phyloP scores from a whole-genome alignment of 2,113 vertebrate genomes.

The Todiramphus chloris region DNA sequence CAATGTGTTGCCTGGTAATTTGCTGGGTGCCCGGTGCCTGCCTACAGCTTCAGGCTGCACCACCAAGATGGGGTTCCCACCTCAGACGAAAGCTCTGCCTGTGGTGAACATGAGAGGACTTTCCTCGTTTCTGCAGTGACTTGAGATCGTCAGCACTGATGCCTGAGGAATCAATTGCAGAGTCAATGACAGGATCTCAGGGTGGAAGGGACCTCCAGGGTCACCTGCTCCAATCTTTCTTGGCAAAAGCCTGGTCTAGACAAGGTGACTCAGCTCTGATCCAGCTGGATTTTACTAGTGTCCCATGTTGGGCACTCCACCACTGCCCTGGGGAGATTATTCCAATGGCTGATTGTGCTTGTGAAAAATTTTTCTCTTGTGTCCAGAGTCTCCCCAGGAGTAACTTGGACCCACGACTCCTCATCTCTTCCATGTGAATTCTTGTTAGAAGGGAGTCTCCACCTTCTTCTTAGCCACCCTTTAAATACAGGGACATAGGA shows the following conservation, averaged over 20 bases:
- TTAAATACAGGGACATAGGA: neutral
- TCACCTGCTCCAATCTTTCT: too few species aligned
- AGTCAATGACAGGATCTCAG: too few species aligned
- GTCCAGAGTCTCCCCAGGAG: neutral
- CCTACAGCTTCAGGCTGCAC: neutral
- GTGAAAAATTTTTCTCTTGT: neutral
- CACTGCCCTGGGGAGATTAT: neutral
- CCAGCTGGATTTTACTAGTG: too few species aligned
- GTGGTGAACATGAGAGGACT: neutral
- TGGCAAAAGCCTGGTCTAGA: too few species aligned
- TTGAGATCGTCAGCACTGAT: neutral
- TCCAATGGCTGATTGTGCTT: neutral
- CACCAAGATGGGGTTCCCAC: too few species aligned
- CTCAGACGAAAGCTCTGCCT: too few species aligned
- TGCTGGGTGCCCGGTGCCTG: neutral
- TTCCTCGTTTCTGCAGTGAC: neutral
- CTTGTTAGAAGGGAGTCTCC: neutral
- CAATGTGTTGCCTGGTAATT: too few species aligned
- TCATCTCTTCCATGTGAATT: neutral
- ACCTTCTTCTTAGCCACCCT: neutral
- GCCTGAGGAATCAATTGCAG: too few species aligned
- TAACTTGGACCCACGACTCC: neutral
- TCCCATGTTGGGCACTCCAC: too few species aligned
- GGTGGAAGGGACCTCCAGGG: too few species aligned
- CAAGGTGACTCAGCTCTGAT: too few species aligned